phyloP scores from a whole-genome alignment of 2,113 vertebrate genomes.

The Callithrix jacchus region DNA sequence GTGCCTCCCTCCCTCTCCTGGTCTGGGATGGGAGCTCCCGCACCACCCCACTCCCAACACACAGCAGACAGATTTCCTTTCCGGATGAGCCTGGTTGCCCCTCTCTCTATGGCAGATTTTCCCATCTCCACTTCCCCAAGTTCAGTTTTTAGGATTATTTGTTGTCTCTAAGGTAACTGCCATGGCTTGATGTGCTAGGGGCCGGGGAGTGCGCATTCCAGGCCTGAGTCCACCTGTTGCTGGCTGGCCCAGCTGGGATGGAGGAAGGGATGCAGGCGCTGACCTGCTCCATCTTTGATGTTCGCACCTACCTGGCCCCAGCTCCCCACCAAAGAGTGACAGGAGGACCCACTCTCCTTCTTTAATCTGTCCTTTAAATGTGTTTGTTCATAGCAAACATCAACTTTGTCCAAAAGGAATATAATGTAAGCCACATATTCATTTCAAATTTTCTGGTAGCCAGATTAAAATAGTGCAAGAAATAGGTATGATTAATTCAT shows the following conservation, averaged over 20 bases:
- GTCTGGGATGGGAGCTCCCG: not conserved
- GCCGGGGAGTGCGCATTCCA: not conserved
- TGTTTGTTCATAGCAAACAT: not conserved
- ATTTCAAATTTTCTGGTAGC: not conserved
- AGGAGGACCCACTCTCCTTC: not conserved
- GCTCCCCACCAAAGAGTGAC: not conserved
- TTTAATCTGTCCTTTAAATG: not conserved
- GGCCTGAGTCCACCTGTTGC: conserved; percentile 42
- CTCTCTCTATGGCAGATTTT: conserved; percentile 6
- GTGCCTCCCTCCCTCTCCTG: not conserved
- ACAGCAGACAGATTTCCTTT: conserved; percentile 65
- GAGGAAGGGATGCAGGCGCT: not conserved
- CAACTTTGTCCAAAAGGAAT: not conserved
- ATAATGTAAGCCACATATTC: not conserved
- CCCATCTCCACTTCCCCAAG: not conserved
- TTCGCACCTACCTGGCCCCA: not conserved
- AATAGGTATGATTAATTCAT: not conserved
- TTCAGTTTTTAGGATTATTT: conserved; percentile 57
- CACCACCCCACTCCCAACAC: not conserved
- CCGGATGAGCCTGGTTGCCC: conserved; percentile 67
- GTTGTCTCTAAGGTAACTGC: conserved; percentile 23
- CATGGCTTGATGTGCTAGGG: not conserved
- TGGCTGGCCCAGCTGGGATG: not conserved
- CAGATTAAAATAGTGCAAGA: not conserved
- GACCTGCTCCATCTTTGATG: not conserved